Evolutionary conservation across 2,113 vertebrate species (phyloP), one percentile per base, ranked within the genome.

Genomic region (Eptatretus burgeri): DNA sequence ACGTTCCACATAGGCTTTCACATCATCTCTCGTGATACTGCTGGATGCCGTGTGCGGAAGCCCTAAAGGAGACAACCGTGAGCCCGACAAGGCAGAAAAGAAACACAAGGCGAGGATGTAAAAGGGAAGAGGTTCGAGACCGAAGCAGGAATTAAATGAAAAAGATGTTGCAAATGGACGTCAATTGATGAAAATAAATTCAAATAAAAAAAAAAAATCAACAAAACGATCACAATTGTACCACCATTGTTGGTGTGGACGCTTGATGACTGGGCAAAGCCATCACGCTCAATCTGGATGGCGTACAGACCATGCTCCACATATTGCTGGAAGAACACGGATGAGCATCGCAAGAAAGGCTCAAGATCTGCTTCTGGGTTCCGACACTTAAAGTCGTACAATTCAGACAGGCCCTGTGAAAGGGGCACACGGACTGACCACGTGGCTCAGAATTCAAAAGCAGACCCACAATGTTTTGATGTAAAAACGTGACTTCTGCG

Each of bases 361-460:
- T 95, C 86, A 52, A 98, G 76, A 67, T 98, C 91, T 1, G 82
- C 82, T 66, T 95, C 91, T 0, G 89, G 86, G 2, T 94, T 93
- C 70, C 89, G 91, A 76, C 87, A 88, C 72, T 95, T 94, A 68
- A 91, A 98, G 71, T 98, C 91, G 49, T 98, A 98, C 19, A 98
- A 70, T 70, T 98, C 89, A 11, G 87, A 87, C 68, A 98, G 69
- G 51, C 91, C 89, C 91, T 98, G 71, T 5, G 8, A 65, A 41
- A 53, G 16, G 67, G 67, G 50, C 63, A 62, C 70, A 51, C 67
- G 20, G n/a, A 3, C 56, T 10, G 56, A 11, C 56, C n/a, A n/a
- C 1, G 56, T 60, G 56, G 56, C 56, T 20, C 56, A 60, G n/a
- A 60, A 20, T 20, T 60, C 10, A 17, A 60, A 60, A 11, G 10